Conservation (phyloP, 35 echinoderm and acorn worm species). For the Ophioderma brevispina region DNA sequence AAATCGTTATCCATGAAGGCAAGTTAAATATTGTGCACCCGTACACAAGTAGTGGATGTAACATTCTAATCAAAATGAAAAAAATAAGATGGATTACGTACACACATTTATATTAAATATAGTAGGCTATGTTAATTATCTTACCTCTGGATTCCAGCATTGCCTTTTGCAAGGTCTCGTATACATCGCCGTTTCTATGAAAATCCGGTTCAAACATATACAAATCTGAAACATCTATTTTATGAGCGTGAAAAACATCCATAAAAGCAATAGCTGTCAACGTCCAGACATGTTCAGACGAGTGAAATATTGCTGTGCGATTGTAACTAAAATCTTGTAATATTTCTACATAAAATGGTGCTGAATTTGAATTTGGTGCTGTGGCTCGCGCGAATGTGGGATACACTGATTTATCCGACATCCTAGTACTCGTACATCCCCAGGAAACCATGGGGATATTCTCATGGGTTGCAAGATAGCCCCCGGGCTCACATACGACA, state of each 20-base stretch:
- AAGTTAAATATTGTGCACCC: no score
- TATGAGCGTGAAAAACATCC: neutral
- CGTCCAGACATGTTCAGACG: constrained; percentile 39
- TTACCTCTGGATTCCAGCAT: neutral
- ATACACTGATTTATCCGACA: constrained; percentile 70
- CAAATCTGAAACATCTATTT: neutral
- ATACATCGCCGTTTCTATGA: neutral
- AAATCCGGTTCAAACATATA: neutral
- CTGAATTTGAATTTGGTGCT: neutral
- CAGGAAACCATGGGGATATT: constrained; percentile 74
- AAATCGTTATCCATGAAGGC: no score
- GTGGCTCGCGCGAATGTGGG: constrained; percentile 51
- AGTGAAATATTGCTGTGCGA: constrained; percentile 20
- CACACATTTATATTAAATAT: no score
- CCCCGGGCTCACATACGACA: constrained; percentile 74
- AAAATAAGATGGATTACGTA: no score
- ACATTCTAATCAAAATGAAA: no score
- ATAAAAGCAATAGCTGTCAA: neutral
- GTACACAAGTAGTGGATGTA: no score
- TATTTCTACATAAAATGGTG: constrained; percentile 16
- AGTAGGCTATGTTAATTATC: neutral
- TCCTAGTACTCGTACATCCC: constrained; percentile 43
- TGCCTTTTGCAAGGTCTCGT: neutral
- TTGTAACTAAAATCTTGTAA: constrained; percentile 34
- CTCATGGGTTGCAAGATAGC: constrained; percentile 60